Base-by-base conservation (phyloP, 2,888 invertebrate genomes). In the Acleris emargana region DNA sequence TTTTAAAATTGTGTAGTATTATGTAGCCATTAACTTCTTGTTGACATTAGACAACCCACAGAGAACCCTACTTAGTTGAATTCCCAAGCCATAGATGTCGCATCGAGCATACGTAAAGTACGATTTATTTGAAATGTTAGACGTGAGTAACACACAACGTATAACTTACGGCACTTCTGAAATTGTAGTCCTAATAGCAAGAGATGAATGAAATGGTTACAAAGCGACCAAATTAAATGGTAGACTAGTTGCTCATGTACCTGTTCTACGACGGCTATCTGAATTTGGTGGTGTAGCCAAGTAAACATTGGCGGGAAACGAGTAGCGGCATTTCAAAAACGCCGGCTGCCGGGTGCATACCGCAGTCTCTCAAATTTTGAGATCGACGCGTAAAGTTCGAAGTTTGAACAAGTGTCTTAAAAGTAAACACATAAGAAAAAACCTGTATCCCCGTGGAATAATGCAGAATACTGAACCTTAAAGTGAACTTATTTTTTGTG, bases 281-380 rank as follows among this genome's bases (percentile, higher is more conserved):
- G 18, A 20, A 20, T 55, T 64, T 50, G 38, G 60, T 58, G 53
- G 64, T 60, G 59, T 68, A 62, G 42, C 57, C 67, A 68, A 68
- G 73, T 64, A 59, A 60, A 73, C 77, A 77, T 81, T 81, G 82
- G 82, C 83, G 83, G 70, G 72, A 71, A 70, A 71, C 69, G 67
- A 64, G 67, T 62, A 66, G 70, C 70, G 75, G 74, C 80, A 80
- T 80, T 81, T 77, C 74, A 80, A 82, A 82, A 82, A 77, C 73
- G 77, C 81, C 78, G 82, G 77, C 74, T 79, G 76, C 72, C 75
- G 74, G 73, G 64, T 60, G 71, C 71, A 67, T 69, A 58, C 52
- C 25, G 45, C 17, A 45, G 63, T 72, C 73, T 71, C 71, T 67
- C 63, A 64, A 67, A 64, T 55, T 51, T 38, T 32, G 59, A 64